Evolutionary conservation across 1,140 invertebrate species (phyloP).

Genomic region (Aphelenchoides besseyi): DNA sequence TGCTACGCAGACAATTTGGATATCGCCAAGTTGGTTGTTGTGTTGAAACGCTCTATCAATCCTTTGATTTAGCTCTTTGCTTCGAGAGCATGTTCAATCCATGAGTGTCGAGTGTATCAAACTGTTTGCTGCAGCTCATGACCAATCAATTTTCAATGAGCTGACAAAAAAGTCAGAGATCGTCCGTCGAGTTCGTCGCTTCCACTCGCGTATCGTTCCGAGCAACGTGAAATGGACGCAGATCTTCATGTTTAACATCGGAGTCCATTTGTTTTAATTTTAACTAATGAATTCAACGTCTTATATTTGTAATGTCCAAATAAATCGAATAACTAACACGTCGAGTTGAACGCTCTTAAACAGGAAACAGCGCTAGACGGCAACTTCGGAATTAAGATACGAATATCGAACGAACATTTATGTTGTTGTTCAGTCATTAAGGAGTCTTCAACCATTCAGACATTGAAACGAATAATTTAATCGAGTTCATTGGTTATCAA

Average conservation of each 20-base stretch:
- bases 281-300: slow-evolving; percentile 1
- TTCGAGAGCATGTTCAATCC: slow-evolving; percentile 24
- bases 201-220: slow-evolving; percentile 42
- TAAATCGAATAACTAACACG: slow-evolving; percentile 3
- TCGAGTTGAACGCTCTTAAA: too few relatives aligned
- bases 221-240: slow-evolving; percentile 43
- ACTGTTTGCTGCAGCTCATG: slow-evolving; percentile 28
- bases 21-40: slow-evolving; percentile 34
- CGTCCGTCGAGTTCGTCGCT: slow-evolving; percentile 39
- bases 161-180: slow-evolving; percentile 23
- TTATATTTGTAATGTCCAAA: too few relatives aligned
- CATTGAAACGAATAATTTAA: too few relatives aligned
- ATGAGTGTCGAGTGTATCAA: slow-evolving; percentile 10
- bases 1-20: slow-evolving; percentile 41
- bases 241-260: slow-evolving; percentile 40
- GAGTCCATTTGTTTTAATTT: slow-evolving; percentile 43
- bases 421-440: too few relatives aligned
- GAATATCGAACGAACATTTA: too few relatives aligned
- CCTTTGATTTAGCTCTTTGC: slow-evolving; percentile 25
- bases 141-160: slow-evolving; percentile 21
- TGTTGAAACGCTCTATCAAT: not conserved
- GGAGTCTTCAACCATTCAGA: too few relatives aligned
- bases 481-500: too few relatives aligned
- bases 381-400: too few relatives aligned
- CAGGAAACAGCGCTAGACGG: too few relatives aligned